Conservation (phyloP, 2,888 invertebrate species). For the Anorthoa munda region DNA sequence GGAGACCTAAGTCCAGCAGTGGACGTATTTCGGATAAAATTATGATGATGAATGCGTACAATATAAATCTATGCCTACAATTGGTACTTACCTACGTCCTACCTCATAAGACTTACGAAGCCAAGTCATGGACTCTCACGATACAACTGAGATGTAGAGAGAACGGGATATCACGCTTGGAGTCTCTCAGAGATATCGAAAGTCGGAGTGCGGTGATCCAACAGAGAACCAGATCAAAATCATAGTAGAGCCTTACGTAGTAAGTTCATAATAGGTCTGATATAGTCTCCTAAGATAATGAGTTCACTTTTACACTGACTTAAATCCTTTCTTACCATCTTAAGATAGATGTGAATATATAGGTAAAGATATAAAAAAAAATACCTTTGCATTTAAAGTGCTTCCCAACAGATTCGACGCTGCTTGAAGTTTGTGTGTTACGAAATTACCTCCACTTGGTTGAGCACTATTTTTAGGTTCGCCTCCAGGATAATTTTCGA, state of each 20-base stretch:
- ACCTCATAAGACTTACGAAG: background rate
- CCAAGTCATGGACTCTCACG: background rate
- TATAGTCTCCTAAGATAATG: background rate
- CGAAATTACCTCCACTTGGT: slow-evolving; percentile 69
- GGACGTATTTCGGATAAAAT: too few relatives aligned
- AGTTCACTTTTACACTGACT: background rate
- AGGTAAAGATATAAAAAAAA: background rate
- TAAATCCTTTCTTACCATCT: background rate
- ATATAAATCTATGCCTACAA: too few relatives aligned
- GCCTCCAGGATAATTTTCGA: slow-evolving; percentile 78
- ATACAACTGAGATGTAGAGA: background rate
- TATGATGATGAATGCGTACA: too few relatives aligned
- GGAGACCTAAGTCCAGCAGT: too few relatives aligned
- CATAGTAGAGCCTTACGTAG: background rate
- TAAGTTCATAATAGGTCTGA: background rate
- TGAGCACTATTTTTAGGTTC: slow-evolving; percentile 64
- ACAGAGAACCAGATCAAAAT: background rate
- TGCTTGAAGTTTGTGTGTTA: slow-evolving; percentile 75
- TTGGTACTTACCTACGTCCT: background rate
- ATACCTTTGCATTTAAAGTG: slow-evolving; percentile 69
- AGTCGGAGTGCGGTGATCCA: background rate
- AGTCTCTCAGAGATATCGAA: background rate
- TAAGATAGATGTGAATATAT: too few relatives aligned
- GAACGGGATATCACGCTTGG: background rate
- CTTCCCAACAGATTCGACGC: slow-evolving; percentile 69